Conservation (phyloP, 2,797 vertebrate species). For the Bufotes viridis region DNA sequence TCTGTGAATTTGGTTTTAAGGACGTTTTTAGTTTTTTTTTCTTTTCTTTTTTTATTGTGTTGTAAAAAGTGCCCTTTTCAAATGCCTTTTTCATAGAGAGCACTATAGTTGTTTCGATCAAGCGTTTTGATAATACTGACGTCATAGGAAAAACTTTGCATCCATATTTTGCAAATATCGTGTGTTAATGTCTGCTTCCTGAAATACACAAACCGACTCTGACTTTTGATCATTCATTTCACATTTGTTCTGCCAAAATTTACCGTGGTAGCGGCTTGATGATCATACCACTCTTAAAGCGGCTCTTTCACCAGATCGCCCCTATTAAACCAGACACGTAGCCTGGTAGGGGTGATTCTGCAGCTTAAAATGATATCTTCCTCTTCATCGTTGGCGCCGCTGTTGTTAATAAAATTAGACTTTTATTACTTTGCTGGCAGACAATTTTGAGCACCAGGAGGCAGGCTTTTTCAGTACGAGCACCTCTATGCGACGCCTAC, state of each 20-base stretch:
- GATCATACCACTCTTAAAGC: not conserved
- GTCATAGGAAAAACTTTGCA: conserved; percentile 36
- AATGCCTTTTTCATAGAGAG: conserved; percentile 38
- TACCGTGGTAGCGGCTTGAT: not conserved
- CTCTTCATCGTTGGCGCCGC: too few relatives aligned
- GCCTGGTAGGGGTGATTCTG: too few relatives aligned
- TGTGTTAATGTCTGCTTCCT: conserved; percentile 41
- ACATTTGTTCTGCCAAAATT: not conserved
- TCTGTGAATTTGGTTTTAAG: conserved; percentile 11
- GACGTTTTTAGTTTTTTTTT: not conserved
- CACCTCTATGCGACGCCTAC: too few relatives aligned
- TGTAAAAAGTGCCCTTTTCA: conserved; percentile 24
- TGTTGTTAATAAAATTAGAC: too few relatives aligned
- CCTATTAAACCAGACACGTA: too few relatives aligned
- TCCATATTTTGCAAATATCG: not conserved
- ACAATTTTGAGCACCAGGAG: too few relatives aligned
- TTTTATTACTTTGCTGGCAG: too few relatives aligned
- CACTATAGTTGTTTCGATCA: conserved; percentile 35
- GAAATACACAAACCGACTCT: conserved; percentile 33
- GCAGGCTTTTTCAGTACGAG: too few relatives aligned
- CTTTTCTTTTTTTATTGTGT: conserved; percentile 6
- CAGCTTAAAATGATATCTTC: too few relatives aligned
- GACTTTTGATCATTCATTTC: conserved; percentile 19
- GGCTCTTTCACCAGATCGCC: too few relatives aligned
- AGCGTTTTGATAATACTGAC: conserved; percentile 15